Conservation (phyloP, 2,113 vertebrate species). For the Numenius arquata region DNA sequence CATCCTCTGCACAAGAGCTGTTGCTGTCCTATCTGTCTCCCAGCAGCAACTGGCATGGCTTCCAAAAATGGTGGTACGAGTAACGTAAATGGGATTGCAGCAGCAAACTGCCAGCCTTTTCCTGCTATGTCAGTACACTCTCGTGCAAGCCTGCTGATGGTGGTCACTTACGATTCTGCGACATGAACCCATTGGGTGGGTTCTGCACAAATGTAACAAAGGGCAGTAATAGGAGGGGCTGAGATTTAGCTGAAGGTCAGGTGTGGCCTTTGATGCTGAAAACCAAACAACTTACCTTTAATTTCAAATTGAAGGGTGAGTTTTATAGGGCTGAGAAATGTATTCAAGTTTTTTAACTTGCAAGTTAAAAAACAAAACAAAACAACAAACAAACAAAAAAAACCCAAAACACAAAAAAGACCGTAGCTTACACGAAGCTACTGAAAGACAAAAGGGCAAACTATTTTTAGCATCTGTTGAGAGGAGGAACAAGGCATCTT, state of each 20-base stretch:
- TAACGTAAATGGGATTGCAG: not conserved
- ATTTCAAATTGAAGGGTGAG: not conserved
- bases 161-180: not conserved
- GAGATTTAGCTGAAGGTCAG: not conserved
- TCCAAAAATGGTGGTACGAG: not conserved
- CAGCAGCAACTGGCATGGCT: not conserved
- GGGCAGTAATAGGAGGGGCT: not conserved
- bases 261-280: not conserved
- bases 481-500: not conserved
- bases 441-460: not conserved
- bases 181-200: too few relatives aligned
- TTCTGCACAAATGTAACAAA: not conserved
- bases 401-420: too few relatives aligned
- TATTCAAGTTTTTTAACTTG: not conserved
- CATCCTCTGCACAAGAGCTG: not conserved
- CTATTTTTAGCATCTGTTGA: not conserved
- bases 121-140: not conserved
- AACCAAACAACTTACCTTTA: not conserved
- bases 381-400: too few relatives aligned
- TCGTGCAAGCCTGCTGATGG: not conserved
- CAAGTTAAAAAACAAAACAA: not conserved
- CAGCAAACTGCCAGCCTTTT: not conserved
- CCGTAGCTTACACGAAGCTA: not conserved
- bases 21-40: not conserved
- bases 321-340: not conserved